Evolutionary conservation across 2,888 invertebrate species (phyloP), one percentile per base, ranked within the genome.

Genomic region (Hydraecia micacea): DNA sequence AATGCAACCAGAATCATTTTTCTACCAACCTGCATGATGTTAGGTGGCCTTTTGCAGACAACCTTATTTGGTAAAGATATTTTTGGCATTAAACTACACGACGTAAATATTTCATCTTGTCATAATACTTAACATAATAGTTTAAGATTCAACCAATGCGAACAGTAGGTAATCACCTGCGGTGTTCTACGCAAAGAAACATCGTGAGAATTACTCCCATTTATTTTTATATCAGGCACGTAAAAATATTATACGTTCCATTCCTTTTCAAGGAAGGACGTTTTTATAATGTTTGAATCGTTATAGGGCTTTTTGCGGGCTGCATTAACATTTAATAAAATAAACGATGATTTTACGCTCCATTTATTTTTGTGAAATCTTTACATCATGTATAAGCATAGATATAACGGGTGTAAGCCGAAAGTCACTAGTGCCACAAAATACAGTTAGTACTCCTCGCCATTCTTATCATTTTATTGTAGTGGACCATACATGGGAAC

Each of bases 201-300:
- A 76, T 32, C 58, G 68, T 69, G 73, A 32, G 49, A 84, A 79
- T 81, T 58, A 66, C 73, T 52, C 84, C 84, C 77, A 84, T 86
- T 83, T 62, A 75, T 72, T 83, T 86, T 84, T 75, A 86, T 77
- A 74, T 58, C 65, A 68, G 7, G 39, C 11, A 70, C 72, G 52
- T 80, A 77, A 85, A 81, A 84, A 74, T 75, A 76, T 85, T 67
- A 75, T 70, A 62, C 18, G 65, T 81, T 67, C 52, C 63, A 73
- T 82, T 69, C 8, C 63, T 58, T 77, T 85, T 77, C n/a, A 42
- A n/a, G 55, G 68, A 65, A 69, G 65, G 36, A 62, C 49, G 39
- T 79, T 76, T 81, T 81, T 70, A 39, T 49, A 81, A 79, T 76
- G 76, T 79, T 72, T 58, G 18, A 81, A 81, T 75, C 82, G 81